Evolutionary conservation across 2,797 vertebrate species (phyloP), one percentile per base, ranked within the genome.

Genomic region (Oreortyx pictus): DNA sequence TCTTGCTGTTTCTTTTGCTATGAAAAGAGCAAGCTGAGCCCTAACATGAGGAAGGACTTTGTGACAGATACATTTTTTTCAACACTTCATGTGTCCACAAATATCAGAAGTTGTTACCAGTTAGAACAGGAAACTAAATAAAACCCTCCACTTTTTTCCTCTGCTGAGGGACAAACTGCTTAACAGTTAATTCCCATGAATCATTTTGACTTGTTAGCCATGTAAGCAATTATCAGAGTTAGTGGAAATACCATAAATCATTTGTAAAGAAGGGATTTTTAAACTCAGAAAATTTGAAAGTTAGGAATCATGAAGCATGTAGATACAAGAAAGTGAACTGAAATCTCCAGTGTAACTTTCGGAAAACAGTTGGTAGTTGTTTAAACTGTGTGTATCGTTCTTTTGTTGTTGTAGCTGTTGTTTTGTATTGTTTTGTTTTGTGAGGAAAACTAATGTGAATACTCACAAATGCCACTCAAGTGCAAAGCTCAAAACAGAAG

Each of bases 401-500:
- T 46, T 4, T 65, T 67, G 88, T 91, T 91, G 12, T 41, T 41
- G 39, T 37, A 37, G 37, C 4, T 37, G 37, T 37, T 37, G 37
- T 37, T 37, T 37, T 37, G 37, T 10, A 46, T 22, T 23, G 23
- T 47, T 47, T 23, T 47, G 46, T 39, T 41, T 72, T 61, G 27
- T 70, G 39, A 88, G 52, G 14, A 67, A 27, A 73, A 62, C 43
- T 92, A 93, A 71, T 41, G 13, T 25, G 41, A 82, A 82, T 27
- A 11, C 25, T 82, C 52, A 27, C 29, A 86, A 88, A 92, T 52
- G 29, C 9, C 77, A 85, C 43, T 95, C 43, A 88, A 82, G 86
- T 83, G 39, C 5, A 73, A 82, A 56, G 50, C 84, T 90, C 65
- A 92, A 93, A 92, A 85, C 92, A 86, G 52, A 54, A 54, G 27